Evolutionary conservation across 92 coral and sea anemone genomes (phyloP), one percentile per base, ranked within the genome.

Genomic region (Bergia puertoricense): DNA sequence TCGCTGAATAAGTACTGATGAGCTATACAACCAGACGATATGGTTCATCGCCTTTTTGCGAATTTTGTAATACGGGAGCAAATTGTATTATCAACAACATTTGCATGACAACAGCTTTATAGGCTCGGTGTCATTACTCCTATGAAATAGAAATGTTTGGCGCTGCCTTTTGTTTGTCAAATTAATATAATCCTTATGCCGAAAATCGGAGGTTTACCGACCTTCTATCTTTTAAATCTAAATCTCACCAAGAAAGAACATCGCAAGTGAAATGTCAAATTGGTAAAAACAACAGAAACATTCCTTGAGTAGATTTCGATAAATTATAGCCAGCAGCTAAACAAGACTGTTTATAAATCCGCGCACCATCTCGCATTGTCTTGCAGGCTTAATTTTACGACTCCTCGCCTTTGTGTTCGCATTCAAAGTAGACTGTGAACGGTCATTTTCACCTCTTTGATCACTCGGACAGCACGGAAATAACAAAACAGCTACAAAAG

Each of bases 21-120:
- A 84, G 48, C n/a, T 37, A 71, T 38, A 84, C 65, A 71, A 44
- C 38, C 13, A 13, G 51, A 39, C 8, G 44, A 6, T 16, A 84
- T 56, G 69, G 46, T 84, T 72, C 44, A 37, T 45, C 79, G 39
- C 86, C 86, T 44, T 83, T 67, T 67, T 48, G 78, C 18, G 56
- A 22, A 41, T 68, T 82, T 57, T 82, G 36, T 46, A 82, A 40
- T 82, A 41, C 13, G 13, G 20, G 18, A 11, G 62, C 59, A 54
- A 22, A 71, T 45, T 42, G 20, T 65, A 42, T 18, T 54, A 39
- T n/a, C 80, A 41, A 10, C 0, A 2, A 30, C 13, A 84, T 84
- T 84, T 69, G 75, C 78, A 84, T 84, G 44, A 71, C 67, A 69
- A 69, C 48, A 67, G 41, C 46, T 18, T 36, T 16, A 14, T 11